Percentiles rank a stretch among this genome's conserved stretches.
phyloP scores from a whole-genome alignment of 2,888 invertebrate genomes.

The Cheilosia vulpina region DNA sequence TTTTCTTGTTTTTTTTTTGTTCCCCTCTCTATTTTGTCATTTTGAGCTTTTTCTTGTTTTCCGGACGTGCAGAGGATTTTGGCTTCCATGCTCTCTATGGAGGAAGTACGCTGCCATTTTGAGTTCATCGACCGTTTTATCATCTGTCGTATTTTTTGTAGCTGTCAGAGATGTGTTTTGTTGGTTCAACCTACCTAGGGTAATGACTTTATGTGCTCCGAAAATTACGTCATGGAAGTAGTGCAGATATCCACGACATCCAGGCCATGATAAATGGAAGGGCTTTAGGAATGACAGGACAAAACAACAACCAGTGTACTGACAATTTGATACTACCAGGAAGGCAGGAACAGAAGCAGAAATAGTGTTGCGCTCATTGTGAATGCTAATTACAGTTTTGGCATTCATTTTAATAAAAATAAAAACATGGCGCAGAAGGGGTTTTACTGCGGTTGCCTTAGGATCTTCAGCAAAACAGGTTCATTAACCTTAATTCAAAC shows the following conservation, averaged over 20 bases:
- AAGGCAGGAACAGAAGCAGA: slow-evolving; percentile 1
- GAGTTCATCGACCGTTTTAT: slow-evolving; percentile 72
- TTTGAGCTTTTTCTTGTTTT: slow-evolving; percentile 23
- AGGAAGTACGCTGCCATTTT: slow-evolving; percentile 59
- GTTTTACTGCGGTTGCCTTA: too few relatives aligned
- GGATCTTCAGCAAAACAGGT: too few relatives aligned
- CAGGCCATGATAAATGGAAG: slow-evolving; percentile 46
- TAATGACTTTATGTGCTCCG: slow-evolving; percentile 42
- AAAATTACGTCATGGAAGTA: slow-evolving; percentile 46
- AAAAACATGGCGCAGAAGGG: too few relatives aligned
- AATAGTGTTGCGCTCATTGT: slow-evolving; percentile 1
- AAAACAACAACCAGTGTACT: slow-evolving; percentile 3
- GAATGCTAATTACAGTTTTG: too few relatives aligned
- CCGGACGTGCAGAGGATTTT: slow-evolving; percentile 56
- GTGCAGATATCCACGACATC: slow-evolving; percentile 50
- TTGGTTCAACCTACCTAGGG: slow-evolving; percentile 13
- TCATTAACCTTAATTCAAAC: too few relatives aligned
- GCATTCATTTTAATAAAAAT: too few relatives aligned
- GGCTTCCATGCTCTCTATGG: slow-evolving; percentile 33
- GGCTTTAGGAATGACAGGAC: not conserved
- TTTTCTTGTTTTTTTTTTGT: slow-evolving; percentile 21
- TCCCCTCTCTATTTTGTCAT: slow-evolving; percentile 11
- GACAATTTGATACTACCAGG: slow-evolving; percentile 29
- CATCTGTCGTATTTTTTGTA: slow-evolving; percentile 50
- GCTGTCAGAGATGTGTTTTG: slow-evolving; percentile 41